Base-by-base conservation (phyloP, 2,888 invertebrate genomes). In the Rhagophthalmus giganteus region DNA sequence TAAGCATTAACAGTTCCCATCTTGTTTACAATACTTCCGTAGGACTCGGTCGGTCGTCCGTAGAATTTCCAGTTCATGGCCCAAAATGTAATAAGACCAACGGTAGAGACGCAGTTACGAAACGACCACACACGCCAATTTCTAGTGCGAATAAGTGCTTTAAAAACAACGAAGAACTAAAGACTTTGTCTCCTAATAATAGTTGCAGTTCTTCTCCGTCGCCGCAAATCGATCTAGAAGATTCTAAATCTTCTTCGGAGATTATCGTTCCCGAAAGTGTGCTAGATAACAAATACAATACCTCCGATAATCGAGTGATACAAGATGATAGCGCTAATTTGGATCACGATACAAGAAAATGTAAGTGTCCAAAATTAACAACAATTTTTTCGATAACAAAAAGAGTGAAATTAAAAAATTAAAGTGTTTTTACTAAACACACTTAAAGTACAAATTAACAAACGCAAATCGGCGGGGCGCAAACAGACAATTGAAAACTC, bases 221-320 rank as follows among this genome's bases (percentile, higher is more conserved):
- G 11, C 71, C 73, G 16, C 60, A 68, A 14, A 67, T 71, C 30
- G 70, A 70, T 37, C 66, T 72, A 15, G 74, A 73, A 49, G 72
- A 71, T 58, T 71, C 71, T 6, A 69, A 72, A 58, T 71, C 71
- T 48, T 69, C 69, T 46, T 62, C 73, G 16, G 70, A 72, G 53
- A 60, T 60, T 46, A 61, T 63, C 47, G 51, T 58, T 57, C 63
- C 64, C 60, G 70, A 69, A 44, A 66, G 66, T 62, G 60, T 54
- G 32, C 60, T 56, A 47, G 62, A 63, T 33, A 54, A 57, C n/a
- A 54, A 48, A 31, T 40, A 40, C 26, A 39, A 28, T 30, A 39
- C 49, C 20, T 26, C 42, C 10, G 37, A 55, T 26, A 25, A 26
- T 20, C 33, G 24, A 28, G 55, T 58, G 11, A 64, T 58, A 44